Conservation (phyloP, 2,113 vertebrate genomes). For the Leuciscus idus region DNA sequence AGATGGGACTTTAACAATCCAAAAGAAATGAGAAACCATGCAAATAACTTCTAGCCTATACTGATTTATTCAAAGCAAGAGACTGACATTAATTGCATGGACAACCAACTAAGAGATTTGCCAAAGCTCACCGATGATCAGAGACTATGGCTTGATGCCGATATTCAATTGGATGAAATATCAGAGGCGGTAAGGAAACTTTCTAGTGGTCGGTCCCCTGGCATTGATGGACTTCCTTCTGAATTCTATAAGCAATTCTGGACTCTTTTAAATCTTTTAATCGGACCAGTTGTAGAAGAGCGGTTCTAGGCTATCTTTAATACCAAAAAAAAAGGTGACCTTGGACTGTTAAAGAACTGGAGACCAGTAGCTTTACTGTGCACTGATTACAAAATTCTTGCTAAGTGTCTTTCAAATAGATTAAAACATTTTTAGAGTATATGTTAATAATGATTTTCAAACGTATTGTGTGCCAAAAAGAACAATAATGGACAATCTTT, state of each 20-base stretch:
- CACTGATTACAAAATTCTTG: no score
- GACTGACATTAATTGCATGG: neutral
- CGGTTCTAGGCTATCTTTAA: no score
- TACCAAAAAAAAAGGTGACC: no score
- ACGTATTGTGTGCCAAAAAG: no score
- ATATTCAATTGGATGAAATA: neutral
- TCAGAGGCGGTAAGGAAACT: neutral
- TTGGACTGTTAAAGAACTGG: no score
- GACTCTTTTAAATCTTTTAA: neutral
- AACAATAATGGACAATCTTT: no score
- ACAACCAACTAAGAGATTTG: neutral
- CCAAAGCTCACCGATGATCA: neutral
- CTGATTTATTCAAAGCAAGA: slow-evolving; percentile 1
- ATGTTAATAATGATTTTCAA: no score
- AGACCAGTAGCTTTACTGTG: no score
- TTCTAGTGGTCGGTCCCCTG: neutral
- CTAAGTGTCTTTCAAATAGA: no score
- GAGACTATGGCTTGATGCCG: neutral
- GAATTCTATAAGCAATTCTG: neutral
- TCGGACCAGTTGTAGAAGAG: no score
- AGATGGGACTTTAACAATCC: slow-evolving; percentile 7
- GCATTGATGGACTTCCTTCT: neutral
- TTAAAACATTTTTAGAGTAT: no score
- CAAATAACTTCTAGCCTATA: neutral
- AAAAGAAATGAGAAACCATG: slow-evolving; percentile 5